Evolutionary conservation across 2,797 vertebrate genomes (phyloP), one percentile per base, ranked within the genome.

Genomic region (Emydoidea blandingii): DNA sequence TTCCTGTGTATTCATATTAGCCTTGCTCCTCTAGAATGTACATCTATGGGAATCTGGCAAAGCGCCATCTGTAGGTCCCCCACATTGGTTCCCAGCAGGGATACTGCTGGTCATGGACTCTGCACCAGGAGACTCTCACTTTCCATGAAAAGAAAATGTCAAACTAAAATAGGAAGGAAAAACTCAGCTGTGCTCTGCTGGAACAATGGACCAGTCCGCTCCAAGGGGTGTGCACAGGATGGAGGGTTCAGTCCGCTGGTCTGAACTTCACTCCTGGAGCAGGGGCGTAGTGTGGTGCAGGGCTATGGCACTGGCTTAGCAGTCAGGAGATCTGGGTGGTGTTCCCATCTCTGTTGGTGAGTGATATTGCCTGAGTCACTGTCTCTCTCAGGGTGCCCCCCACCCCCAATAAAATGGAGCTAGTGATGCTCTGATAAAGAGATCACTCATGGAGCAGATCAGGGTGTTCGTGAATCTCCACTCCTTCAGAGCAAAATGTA

Each of bases 131-230:
- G 44, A n/a, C 47, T 5, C 0, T 5, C 3, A n/a, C 12, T 87
- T 31, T 56, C 3, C 0, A 49, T 5, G 5, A 1, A 23, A 3
- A 6, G 12, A 6, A 65, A 8, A 12, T 1, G 8, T 21, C 65
- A 72, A 5, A 0, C 10, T 0, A 11, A 1, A 49, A 53, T 27
- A 21, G 37, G 18, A 12, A 3, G 56, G 27, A 10, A 23, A 86
- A 53, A 41, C 1, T 0, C 2, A 37, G 8, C 2, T 49, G 14
- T 49, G 74, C 47, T 49, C 44, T 78, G 44, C 27, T 31, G n/a
- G 65, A 57, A 85, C 37, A 72, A 12, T 72, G 68, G 68, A 72
- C n/a, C 5, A 25, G n/a, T 72, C n/a, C 9, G 5, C 21, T 72
- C 19, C 19, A 41, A 4, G 59, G 15, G 15, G 15, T 34, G 49